Conservation (phyloP, 2,888 invertebrate species). For the Scaptomyza parva region DNA sequence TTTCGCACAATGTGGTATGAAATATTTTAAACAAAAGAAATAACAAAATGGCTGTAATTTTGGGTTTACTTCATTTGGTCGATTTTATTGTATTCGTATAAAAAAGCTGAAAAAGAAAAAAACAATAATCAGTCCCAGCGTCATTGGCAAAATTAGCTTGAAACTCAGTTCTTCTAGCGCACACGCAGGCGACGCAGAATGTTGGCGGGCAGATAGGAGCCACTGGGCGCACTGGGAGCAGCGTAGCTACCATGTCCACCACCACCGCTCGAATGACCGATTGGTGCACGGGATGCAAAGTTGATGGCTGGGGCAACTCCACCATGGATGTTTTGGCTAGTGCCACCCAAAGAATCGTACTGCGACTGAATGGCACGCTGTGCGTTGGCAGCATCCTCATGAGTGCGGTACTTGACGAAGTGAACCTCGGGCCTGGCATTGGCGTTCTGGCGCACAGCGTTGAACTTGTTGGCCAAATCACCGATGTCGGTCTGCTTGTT, state of each 20-base stretch:
- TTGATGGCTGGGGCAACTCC: conserved; percentile 81
- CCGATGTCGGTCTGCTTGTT: conserved; percentile 78
- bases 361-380: conserved; percentile 78
- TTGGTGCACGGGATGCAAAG: conserved; percentile 72
- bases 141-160: conserved; percentile 40
- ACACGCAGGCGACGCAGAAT: conserved; percentile 76
- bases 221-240: conserved; percentile 47
- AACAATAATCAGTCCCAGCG: conserved; percentile 59
- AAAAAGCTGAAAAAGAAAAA: conserved; percentile 43
- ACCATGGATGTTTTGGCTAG: conserved; percentile 71
- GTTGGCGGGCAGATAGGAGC: conserved; percentile 74
- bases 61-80: conserved; percentile 41
- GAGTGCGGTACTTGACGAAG: conserved; percentile 83
- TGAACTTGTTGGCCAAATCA: conserved; percentile 72
- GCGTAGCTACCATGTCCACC: conserved; percentile 32
- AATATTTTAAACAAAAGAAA: conserved; percentile 38
- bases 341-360: conserved; percentile 76
- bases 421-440: conserved; percentile 81
- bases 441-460: conserved; percentile 62
- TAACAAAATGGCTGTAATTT: conserved; percentile 40
- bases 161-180: conserved; percentile 55
- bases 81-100: conserved; percentile 64
- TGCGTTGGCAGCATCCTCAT: conserved; percentile 80
- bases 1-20: conserved; percentile 46
- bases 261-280: conserved; percentile 23